Percentiles rank a stretch among this genome's conserved stretches.
Conservation (phyloP, 1,140 invertebrate genomes). For the Drosophila sturtevanti region DNA sequence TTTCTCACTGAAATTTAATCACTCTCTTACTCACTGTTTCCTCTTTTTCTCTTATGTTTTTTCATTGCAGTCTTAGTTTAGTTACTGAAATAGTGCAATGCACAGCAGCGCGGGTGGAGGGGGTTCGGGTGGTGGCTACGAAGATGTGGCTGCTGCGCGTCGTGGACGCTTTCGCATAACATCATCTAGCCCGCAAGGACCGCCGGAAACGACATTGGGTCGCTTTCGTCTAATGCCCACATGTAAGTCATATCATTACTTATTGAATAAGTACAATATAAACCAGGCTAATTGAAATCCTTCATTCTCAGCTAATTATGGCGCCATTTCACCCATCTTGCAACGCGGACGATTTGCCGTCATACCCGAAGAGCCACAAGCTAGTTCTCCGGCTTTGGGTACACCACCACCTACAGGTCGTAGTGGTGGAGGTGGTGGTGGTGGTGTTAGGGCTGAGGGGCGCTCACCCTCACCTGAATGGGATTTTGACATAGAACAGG, state of each 20-base stretch:
- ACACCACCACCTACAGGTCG: slow-evolving; percentile 58
- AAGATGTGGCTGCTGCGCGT: slow-evolving; percentile 76
- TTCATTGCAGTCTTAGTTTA: slow-evolving; percentile 40
- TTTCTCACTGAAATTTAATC: not conserved
- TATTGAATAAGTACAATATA: too few species aligned
- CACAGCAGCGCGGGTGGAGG: slow-evolving; percentile 61
- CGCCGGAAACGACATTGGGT: slow-evolving; percentile 78
- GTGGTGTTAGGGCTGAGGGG: slow-evolving; percentile 3
- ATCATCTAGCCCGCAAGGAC: slow-evolving; percentile 70
- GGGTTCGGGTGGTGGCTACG: slow-evolving; percentile 64
- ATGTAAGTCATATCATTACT: slow-evolving; percentile 59
- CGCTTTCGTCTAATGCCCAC: slow-evolving; percentile 82
- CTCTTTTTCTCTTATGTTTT: slow-evolving; percentile 27
- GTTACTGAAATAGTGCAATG: slow-evolving; percentile 40
- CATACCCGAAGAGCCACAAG: slow-evolving; percentile 82
- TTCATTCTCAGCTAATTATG: slow-evolving; percentile 73
- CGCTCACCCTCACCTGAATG: slow-evolving; percentile 81
- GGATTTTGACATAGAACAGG: slow-evolving; percentile 82
- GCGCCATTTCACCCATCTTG: slow-evolving; percentile 80
- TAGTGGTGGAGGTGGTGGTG: not conserved
- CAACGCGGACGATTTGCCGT: slow-evolving; percentile 82
- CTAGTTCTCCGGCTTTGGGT: slow-evolving; percentile 73
- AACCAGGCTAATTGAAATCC: slow-evolving; percentile 13
- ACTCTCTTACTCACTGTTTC: slow-evolving; percentile 9
- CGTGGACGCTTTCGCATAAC: slow-evolving; percentile 81